These are phyloP conservation scores for Mongoloraphidia duomilia DNA, from an alignment of 2,888 invertebrate species.

Conservation along the genomic window DNA sequence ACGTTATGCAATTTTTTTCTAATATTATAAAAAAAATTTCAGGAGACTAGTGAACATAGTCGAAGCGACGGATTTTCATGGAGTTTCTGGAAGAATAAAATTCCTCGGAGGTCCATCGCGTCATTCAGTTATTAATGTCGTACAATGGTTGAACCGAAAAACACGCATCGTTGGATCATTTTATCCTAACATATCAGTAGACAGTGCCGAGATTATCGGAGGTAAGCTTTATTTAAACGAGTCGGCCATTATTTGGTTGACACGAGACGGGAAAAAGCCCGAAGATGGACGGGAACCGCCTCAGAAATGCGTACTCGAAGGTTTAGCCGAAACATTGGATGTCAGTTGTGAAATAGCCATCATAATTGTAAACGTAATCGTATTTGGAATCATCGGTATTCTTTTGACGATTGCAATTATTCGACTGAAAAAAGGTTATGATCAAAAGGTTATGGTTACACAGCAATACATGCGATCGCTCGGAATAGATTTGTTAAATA, in stretches of 20 bases:
- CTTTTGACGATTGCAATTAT: slow-evolving; percentile 40
- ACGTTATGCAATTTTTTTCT: too few species aligned
- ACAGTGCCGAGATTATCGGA: slow-evolving; percentile 32
- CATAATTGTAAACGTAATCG: slow-evolving; percentile 37
- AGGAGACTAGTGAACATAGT: slow-evolving; percentile 47
- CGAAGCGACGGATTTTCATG: slow-evolving; percentile 50
- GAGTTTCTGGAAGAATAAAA: slow-evolving; percentile 57
- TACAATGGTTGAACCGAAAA: slow-evolving; percentile 40
- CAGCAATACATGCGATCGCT: slow-evolving; percentile 55
- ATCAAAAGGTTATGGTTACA: slow-evolving; percentile 47
- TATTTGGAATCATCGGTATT: slow-evolving; percentile 35
- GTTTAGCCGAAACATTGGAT: slow-evolving; percentile 49
- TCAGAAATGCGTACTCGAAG: slow-evolving; percentile 49
- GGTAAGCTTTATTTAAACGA: slow-evolving; percentile 38
- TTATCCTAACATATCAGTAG: slow-evolving; percentile 35
- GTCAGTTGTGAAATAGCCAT: slow-evolving; percentile 62
- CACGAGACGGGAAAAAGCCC: slow-evolving; percentile 41
- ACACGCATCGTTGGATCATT: slow-evolving; percentile 41
- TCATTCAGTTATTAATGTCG: slow-evolving; percentile 41
- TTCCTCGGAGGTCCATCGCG: slow-evolving; percentile 56
- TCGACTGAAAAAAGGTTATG: slow-evolving; percentile 52
- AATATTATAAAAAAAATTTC: slow-evolving; percentile 13
- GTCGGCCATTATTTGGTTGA: slow-evolving; percentile 48
- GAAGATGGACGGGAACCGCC: slow-evolving; percentile 47
- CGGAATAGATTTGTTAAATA: slow-evolving; percentile 43